These are phyloP conservation scores for Chionoecetes opilio DNA, from an alignment of 1,140 invertebrate genomes.

Conservation along the genomic window DNA sequence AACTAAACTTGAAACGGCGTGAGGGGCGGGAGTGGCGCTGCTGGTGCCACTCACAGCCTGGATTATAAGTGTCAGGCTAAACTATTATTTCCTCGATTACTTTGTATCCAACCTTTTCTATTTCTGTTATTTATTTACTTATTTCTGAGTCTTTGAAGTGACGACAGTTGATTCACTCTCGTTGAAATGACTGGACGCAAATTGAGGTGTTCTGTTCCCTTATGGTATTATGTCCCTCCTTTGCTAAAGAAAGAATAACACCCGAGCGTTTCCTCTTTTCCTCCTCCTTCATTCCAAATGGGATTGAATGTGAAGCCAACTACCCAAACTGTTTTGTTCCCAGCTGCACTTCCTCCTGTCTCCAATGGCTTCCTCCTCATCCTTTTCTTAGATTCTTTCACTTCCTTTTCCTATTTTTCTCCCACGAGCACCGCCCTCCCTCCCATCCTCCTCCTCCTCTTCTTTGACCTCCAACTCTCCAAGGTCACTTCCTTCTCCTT, in stretches of 20 bases:
- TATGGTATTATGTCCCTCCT: no score
- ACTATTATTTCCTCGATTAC: background rate
- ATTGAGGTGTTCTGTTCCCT: no score
- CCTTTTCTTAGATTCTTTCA: background rate
- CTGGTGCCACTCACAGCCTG: background rate
- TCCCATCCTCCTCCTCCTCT: background rate
- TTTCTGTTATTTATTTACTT: no score
- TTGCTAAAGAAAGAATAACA: no score
- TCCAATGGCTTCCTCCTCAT: background rate
- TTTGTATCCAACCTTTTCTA: background rate
- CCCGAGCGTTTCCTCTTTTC: background rate
- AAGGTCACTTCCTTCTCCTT: background rate
- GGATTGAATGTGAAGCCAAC: background rate
- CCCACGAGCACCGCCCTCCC: background rate
- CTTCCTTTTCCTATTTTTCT: background rate
- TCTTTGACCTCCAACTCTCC: background rate
- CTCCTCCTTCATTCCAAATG: background rate
- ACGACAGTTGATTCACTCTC: no score
- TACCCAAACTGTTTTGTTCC: background rate
- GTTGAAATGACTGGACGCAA: no score
- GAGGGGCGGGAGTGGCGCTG: no score
- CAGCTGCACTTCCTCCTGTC: background rate
- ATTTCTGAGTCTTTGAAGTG: no score
- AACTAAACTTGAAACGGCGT: no score
- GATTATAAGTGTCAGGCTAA: background rate